These are phyloP conservation scores for Phasianus colchicus DNA, from an alignment of 2,113 vertebrate species.

Conservation along the genomic window DNA sequence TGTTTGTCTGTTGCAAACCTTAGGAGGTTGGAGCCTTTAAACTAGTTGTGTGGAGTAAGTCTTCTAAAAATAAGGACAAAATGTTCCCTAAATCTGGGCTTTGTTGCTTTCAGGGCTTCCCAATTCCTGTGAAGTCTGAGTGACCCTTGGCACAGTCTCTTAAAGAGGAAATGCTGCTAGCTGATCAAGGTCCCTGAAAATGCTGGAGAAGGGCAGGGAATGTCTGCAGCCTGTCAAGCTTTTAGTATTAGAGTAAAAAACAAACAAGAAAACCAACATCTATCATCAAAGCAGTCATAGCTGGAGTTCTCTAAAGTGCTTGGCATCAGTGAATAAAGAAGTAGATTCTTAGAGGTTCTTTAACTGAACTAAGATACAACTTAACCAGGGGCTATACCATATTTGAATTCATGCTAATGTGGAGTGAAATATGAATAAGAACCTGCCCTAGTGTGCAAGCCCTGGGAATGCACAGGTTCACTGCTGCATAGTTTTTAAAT, in stretches of 20 bases:
- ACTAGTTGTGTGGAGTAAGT: neutral
- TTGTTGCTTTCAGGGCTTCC: neutral
- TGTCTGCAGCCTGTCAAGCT: neutral
- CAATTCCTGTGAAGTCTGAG: neutral
- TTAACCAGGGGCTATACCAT: neutral
- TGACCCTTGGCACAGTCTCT: neutral
- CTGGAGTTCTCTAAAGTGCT: neutral
- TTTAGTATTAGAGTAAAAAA: neutral
- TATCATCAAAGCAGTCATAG: neutral
- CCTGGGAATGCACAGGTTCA: neutral
- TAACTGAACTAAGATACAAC: neutral
- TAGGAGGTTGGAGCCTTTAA: neutral
- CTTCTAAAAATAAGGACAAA: slow-evolving; percentile 11
- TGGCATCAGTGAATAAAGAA: neutral
- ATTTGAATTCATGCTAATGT: neutral
- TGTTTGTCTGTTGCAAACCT: neutral
- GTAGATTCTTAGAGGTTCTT: neutral
- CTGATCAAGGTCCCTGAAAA: neutral
- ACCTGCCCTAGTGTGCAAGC: neutral
- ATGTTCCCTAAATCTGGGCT: neutral
- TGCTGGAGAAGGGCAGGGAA: neutral
- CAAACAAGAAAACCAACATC: neutral
- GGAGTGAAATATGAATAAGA: neutral
- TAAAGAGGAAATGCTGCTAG: neutral
- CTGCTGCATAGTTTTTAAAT: neutral